Base-by-base conservation (phyloP, 2,797 vertebrate genomes). In the Glossophaga mutica region DNA sequence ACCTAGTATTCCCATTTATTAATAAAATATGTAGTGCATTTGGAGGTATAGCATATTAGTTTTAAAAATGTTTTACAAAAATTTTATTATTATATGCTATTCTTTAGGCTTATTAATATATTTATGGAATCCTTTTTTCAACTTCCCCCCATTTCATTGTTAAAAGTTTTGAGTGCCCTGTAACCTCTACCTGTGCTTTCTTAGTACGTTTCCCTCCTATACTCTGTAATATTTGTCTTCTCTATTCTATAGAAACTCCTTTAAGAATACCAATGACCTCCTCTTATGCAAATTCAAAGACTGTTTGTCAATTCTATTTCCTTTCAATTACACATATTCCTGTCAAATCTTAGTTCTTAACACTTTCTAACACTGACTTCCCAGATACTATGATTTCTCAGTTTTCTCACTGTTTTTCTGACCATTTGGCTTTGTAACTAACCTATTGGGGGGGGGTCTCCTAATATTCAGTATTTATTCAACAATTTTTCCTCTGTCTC, bases 11-110 rank as follows among this genome's bases (percentile, higher is more conserved):
- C 44, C 19, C 34, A 77, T 59, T 87, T 85, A 91, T 70, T 79
- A 95, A 87, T 50, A 48, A 78, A 85, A 84, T 14, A 70, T 50
- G 9, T 24, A 74, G 15, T 84, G 24, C 24, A 93, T 73, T 44
- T 91, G 68, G 57, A 92, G 1, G 32, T 55, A 14, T 82, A 71
- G 12, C 10, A 50, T 3, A 71, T 46, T 89, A 76, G 16, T 77
- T 82, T 87, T 46, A 21, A 39, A 87, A 90, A 87, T 78, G 15
- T 82, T 79, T 87, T 84, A 12, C 3, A 92, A 90, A 22, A 96
- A 70, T 70, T 90, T 90, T 93, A 50, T 71, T 29, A 88, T 81
- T 46, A 67, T 65, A 86, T 83, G 62, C 24, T 95, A 71, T 87
- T 73, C 52, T 82, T 18, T 88, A 84, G 22, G 10, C 9, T 93